Percentiles rank a stretch among this genome's conserved stretches.
phyloP scores from a whole-genome alignment of 2,113 vertebrate genomes.

The Dasypus novemcinctus region DNA sequence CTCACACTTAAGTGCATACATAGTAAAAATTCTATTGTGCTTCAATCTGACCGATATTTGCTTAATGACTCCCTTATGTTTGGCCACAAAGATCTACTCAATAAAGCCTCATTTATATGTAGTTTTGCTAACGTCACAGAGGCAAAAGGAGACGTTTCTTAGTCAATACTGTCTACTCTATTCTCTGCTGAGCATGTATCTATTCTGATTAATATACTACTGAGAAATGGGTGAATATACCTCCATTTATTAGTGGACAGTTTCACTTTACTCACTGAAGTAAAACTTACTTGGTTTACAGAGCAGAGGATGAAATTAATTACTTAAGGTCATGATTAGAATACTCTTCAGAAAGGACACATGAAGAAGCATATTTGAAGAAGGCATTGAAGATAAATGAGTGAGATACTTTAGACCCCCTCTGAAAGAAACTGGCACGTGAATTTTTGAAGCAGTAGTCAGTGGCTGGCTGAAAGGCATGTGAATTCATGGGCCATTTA shows the following conservation, averaged over 20 bases:
- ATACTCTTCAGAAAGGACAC: not conserved
- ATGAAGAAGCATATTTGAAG: not conserved
- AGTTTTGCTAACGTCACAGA: conserved; percentile 33
- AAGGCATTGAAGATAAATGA: not conserved
- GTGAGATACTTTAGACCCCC: not conserved
- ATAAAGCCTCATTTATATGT: not conserved
- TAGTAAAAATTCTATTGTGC: not conserved
- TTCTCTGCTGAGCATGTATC: not conserved
- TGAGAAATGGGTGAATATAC: not conserved
- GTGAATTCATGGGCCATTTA: not conserved
- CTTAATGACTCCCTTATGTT: conserved; percentile 43
- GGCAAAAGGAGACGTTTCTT: not conserved
- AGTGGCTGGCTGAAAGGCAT: not conserved
- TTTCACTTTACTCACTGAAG: not conserved
- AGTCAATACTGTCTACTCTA: not conserved
- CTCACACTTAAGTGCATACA: not conserved
- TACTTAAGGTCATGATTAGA: not conserved
- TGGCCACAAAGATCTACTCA: not conserved
- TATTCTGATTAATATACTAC: not conserved
- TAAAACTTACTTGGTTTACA: not conserved
- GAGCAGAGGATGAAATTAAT: not conserved
- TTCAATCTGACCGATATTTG: not conserved
- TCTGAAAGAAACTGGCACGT: not conserved
- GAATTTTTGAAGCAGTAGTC: not conserved
- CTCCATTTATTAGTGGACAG: not conserved